Base-by-base conservation (phyloP, 2,888 invertebrate species). In the Luperina nickerlii region DNA sequence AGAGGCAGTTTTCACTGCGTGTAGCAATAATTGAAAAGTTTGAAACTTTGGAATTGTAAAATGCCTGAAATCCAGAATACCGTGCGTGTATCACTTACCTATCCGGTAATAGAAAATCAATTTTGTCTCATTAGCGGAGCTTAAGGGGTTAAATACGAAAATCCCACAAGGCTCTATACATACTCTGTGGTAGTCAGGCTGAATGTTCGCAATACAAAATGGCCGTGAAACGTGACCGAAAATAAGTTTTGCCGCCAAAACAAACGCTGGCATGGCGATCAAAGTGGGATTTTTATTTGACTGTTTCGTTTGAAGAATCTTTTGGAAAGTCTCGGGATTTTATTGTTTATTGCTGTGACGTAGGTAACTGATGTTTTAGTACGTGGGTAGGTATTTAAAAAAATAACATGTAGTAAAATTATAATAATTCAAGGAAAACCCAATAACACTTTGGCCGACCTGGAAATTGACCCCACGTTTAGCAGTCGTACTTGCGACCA, bases 191-290 rank as follows among this genome's bases (percentile, higher is more conserved):
- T 20, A 62, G 62, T 38, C 18, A 54, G 38, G 5, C 73, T 27
- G 74, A 76, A 79, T 69, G 74, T 74, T 79, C 57, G 60, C 70
- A 66, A 77, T 70, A 8, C 89, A 90, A 89, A 77, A 90, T 89
- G 90, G 83, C 90, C 85, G 82, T 83, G 83, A 87, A 79, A 79
- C 83, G 83, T 77, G 85, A 82, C 77, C 87, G 79, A 90, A 91
- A 92, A 90, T 90, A 89, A 83, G 79, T 86, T 90, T 89, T 91
- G 88, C 92, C 91, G 92, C 92, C 91, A 93, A 94, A 94, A 94
- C 90, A 94, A 93, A 92, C 88, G 82, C 78, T 91, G 92, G 91
- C 91, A 89, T 80, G 60, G 76, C 88, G 93, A 94, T 94, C 94
- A 94, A 94, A 94, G 92, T 85, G 87, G 74, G 83, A 57, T 87